These are phyloP conservation scores for Calcarius lapponicus DNA, from an alignment of 2,797 vertebrate species.

Conservation along the genomic window DNA sequence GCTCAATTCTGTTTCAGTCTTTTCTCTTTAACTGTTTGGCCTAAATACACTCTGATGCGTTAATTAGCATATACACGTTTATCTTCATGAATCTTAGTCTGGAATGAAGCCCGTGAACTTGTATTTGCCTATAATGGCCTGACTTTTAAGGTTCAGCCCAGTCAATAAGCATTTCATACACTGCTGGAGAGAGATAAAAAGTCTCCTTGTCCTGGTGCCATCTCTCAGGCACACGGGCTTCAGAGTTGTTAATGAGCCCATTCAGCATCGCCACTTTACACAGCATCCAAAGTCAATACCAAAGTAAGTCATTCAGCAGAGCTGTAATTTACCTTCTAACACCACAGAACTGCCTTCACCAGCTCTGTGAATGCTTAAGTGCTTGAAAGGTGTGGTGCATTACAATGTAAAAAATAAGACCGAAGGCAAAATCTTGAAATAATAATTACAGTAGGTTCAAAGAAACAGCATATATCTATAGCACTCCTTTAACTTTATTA, in stretches of 20 bases:
- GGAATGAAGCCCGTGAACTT: constrained; percentile 24
- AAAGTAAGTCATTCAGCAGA: not conserved
- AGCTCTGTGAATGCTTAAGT: constrained; percentile 30
- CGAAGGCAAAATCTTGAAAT: constrained; percentile 20
- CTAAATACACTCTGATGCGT: not conserved
- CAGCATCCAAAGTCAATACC: not conserved
- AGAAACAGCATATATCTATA: not conserved
- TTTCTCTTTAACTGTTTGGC: constrained; percentile 11
- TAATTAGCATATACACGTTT: constrained; percentile 27
- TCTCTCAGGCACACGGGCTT: not conserved
- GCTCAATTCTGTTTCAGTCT: not conserved
- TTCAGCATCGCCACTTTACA: not conserved
- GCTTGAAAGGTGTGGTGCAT: constrained; percentile 10
- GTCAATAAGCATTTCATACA: constrained; percentile 27
- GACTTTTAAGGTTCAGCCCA: constrained; percentile 10
- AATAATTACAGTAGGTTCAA: constrained; percentile 40
- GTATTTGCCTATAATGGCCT: not conserved
- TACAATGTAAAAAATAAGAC: constrained; percentile 25
- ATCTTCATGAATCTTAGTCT: constrained; percentile 9
- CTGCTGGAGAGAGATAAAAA: constrained; percentile 25
- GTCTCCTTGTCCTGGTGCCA: not conserved
- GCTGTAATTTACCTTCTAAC: constrained; percentile 14
- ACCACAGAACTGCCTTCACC: not conserved
- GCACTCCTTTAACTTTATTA: not conserved
- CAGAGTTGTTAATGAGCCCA: not conserved